These are phyloP conservation scores for Planococcus citri DNA, from an alignment of 1,140 invertebrate species.

Conservation along the genomic window DNA sequence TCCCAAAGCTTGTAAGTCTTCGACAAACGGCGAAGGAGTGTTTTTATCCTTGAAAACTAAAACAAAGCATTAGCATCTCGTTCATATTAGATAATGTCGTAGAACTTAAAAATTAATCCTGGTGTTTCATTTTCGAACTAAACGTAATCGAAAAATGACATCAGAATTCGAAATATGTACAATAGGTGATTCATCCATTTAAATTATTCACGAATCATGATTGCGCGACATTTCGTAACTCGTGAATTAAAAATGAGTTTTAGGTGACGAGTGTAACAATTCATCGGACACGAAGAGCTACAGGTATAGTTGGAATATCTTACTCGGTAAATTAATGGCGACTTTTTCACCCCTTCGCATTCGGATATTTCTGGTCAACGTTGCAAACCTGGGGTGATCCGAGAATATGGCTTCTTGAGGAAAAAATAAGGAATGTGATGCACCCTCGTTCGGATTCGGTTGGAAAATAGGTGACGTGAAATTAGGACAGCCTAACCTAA, in stretches of 20 bases:
- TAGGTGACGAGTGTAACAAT: too few species aligned
- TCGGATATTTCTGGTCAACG: conserved; percentile 85
- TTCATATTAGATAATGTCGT: too few species aligned
- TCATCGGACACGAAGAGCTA: too few species aligned
- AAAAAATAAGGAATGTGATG: conserved; percentile 81
- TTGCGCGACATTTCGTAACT: too few species aligned
- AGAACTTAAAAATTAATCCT: too few species aligned
- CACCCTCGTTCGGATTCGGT: conserved; percentile 56
- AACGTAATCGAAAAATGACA: too few species aligned
- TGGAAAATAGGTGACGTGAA: conserved; percentile 73
- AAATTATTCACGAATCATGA: too few species aligned
- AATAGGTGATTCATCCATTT: too few species aligned
- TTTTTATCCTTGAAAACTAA: conserved; percentile 82
- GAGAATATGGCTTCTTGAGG: conserved; percentile 88
- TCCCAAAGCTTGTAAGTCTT: conserved; percentile 47
- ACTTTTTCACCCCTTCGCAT: conserved; percentile 85
- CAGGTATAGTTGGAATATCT: conserved; percentile 28
- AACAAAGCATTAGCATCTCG: too few species aligned
- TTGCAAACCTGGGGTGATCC: conserved; percentile 92
- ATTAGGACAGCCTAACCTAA: conserved; percentile 68
- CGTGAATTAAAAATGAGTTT: too few species aligned
- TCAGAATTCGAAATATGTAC: too few species aligned
- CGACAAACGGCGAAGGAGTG: conserved; percentile 55
- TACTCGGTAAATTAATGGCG: conserved; percentile 89
- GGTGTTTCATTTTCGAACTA: too few species aligned